Conservation (phyloP, 2,888 invertebrate species). For the Subacronicta megacephala region DNA sequence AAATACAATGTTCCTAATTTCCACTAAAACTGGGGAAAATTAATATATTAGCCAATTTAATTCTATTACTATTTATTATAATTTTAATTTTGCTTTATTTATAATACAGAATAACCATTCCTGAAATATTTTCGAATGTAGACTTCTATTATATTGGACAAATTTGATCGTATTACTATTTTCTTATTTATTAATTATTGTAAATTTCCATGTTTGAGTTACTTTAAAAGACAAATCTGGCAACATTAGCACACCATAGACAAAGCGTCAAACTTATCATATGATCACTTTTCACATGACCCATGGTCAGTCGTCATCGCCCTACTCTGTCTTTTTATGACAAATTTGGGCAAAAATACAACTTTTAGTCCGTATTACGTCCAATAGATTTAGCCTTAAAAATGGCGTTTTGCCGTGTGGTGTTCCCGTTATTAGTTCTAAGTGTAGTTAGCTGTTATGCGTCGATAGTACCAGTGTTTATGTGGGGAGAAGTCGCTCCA, state of each 20-base stretch:
- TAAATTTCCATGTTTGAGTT: neutral
- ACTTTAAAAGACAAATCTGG: conserved; percentile 30
- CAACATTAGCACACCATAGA: conserved; percentile 70
- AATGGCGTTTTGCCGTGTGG: conserved; percentile 85
- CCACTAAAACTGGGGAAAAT: conserved; percentile 14
- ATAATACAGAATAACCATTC: too few species aligned
- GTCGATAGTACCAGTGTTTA: conserved; percentile 88
- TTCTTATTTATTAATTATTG: too few species aligned
- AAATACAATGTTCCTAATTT: neutral
- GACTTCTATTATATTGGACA: too few species aligned
- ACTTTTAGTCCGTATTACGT: conserved; percentile 76
- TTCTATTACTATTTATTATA: too few species aligned
- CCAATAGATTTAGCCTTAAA: conserved; percentile 73
- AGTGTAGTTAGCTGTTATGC: conserved; percentile 74
- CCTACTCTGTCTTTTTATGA: conserved; percentile 78
- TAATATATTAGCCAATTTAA: too few species aligned
- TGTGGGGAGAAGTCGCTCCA: conserved; percentile 87
- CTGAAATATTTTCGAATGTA: too few species aligned
- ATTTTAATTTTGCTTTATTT: too few species aligned
- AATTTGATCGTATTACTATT: too few species aligned
- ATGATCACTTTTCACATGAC: conserved; percentile 89
- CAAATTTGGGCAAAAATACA: conserved; percentile 74
- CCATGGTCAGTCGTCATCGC: conserved; percentile 79
- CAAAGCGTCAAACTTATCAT: conserved; percentile 81
- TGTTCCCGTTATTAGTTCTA: conserved; percentile 80